phyloP scores from a whole-genome alignment of 2,888 invertebrate species.

The Morpho achilles region DNA sequence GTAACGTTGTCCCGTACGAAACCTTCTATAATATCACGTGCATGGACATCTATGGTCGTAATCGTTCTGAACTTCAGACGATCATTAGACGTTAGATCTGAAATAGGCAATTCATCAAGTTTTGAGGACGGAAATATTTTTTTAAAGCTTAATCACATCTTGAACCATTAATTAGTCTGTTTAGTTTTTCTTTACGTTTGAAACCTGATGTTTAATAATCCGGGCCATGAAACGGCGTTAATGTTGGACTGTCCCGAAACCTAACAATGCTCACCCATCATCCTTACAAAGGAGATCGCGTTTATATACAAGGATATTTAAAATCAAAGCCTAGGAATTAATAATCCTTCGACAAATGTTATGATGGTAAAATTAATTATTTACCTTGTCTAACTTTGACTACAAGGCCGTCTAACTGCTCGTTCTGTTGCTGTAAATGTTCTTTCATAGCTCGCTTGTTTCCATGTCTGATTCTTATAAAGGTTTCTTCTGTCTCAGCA shows the following conservation, averaged over 20 bases:
- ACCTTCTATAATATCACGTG: slow-evolving; percentile 92
- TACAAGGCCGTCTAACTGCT: slow-evolving; percentile 91
- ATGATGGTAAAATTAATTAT: too few species aligned
- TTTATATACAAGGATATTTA: too few species aligned
- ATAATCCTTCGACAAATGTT: too few species aligned
- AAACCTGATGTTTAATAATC: too few species aligned
- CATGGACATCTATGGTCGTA: slow-evolving; percentile 94
- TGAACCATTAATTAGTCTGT: too few species aligned
- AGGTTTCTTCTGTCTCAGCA: slow-evolving; percentile 95
- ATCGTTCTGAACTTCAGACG: slow-evolving; percentile 93
- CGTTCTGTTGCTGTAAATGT: slow-evolving; percentile 88
- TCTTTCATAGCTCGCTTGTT: slow-evolving; percentile 94
- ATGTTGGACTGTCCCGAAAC: too few species aligned
- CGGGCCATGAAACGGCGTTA: too few species aligned
- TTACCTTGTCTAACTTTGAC: slow-evolving; percentile 80
- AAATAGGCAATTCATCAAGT: too few species aligned
- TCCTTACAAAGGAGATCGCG: too few species aligned
- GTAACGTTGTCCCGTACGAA: slow-evolving; percentile 90
- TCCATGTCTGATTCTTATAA: slow-evolving; percentile 82
- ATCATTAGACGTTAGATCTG: slow-evolving; percentile 88
- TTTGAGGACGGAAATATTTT: not conserved
- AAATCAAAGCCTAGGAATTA: too few species aligned
- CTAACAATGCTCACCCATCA: too few species aligned
- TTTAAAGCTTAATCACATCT: not conserved
- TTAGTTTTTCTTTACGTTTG: too few species aligned